Conservation (phyloP, 1,140 invertebrate species). For the Phenacoccus solenopsis region DNA sequence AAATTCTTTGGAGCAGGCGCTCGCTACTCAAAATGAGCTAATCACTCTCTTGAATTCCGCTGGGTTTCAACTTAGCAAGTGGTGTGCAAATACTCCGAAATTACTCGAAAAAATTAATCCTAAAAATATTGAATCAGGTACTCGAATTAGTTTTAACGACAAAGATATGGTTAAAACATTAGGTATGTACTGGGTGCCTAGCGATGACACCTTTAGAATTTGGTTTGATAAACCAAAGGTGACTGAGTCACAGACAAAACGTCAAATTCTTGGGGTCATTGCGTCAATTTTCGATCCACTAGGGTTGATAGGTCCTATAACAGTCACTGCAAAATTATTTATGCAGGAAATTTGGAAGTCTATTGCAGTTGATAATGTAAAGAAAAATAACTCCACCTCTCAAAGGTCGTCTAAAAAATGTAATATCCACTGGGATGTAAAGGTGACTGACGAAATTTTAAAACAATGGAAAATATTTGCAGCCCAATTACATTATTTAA, state of each 20-base stretch:
- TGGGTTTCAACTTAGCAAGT: constrained; percentile 19
- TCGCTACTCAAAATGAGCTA: neutral
- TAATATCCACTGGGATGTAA: constrained; percentile 20
- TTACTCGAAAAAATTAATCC: neutral
- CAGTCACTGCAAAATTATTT: constrained; percentile 24
- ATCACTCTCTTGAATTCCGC: neutral
- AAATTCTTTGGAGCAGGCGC: neutral
- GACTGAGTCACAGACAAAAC: constrained; percentile 14
- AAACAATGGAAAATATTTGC: constrained; percentile 6
- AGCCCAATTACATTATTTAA: neutral
- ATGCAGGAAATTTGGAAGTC: constrained; percentile 23
- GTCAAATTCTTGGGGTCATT: constrained; percentile 24
- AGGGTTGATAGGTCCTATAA: constrained; percentile 27
- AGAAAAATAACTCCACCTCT: no score
- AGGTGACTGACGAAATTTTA: neutral
- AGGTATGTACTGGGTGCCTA: constrained; percentile 17
- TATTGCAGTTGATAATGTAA: neutral
- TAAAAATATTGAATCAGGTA: neutral
- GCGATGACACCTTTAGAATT: neutral
- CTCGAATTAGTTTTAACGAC: neutral
- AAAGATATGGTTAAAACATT: constrained; percentile 13
- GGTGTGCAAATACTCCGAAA: neutral
- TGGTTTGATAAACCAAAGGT: neutral
- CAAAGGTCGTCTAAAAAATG: neutral
- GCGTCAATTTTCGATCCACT: constrained; percentile 29